Percentiles rank a stretch among this genome's conserved stretches.
Conservation (phyloP, 2,888 invertebrate genomes). For the Conistra vaccinii region DNA sequence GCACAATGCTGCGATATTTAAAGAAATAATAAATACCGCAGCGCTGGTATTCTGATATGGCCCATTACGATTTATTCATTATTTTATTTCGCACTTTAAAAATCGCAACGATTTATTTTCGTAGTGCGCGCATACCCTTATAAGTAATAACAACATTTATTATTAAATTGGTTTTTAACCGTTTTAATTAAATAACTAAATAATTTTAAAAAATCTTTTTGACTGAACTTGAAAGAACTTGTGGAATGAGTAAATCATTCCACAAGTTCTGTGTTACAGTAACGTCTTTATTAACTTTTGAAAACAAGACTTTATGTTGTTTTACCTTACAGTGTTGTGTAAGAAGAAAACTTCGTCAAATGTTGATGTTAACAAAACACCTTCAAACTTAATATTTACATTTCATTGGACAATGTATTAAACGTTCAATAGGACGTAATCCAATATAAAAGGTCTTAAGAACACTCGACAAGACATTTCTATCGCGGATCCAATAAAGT, state of each 20-base stretch:
- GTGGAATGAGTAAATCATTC: background rate
- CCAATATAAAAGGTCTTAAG: slow-evolving; percentile 46
- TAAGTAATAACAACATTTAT: too few relatives aligned
- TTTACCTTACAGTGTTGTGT: background rate
- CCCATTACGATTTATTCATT: too few relatives aligned
- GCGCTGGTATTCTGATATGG: too few relatives aligned
- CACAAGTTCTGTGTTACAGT: background rate
- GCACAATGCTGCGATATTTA: too few relatives aligned
- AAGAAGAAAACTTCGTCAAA: background rate
- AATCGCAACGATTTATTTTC: too few relatives aligned
- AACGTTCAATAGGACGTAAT: slow-evolving; percentile 33
- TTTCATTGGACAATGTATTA: slow-evolving; percentile 40
- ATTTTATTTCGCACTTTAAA: too few relatives aligned
- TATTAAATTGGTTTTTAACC: too few relatives aligned
- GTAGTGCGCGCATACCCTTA: too few relatives aligned
- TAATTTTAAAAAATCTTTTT: too few relatives aligned
- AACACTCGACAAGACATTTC: slow-evolving; percentile 53
- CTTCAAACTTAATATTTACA: slow-evolving; percentile 29
- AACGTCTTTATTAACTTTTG: background rate
- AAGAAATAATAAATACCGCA: too few relatives aligned
- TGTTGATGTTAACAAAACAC: background rate
- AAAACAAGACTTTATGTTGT: background rate
- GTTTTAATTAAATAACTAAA: too few relatives aligned
- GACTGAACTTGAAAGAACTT: too few relatives aligned
- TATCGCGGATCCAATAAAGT: slow-evolving; percentile 56